Conservation (phyloP, 1,140 invertebrate species). For the Drosophila bocqueti region DNA sequence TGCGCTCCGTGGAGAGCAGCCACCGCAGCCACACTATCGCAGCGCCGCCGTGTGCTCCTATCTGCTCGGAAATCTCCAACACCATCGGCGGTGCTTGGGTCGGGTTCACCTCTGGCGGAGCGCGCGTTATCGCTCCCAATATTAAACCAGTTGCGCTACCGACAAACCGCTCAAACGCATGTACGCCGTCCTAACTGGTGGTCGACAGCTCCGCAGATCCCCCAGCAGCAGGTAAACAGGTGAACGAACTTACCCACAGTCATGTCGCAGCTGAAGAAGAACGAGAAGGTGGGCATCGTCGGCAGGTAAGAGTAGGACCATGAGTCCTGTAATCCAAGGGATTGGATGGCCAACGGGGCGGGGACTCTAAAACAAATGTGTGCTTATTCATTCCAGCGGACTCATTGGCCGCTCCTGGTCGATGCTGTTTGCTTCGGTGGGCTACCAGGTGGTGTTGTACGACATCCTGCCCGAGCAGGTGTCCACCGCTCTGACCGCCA, state of each 20-base stretch:
- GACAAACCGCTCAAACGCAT: slow-evolving; percentile 54
- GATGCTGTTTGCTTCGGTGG: slow-evolving; percentile 97
- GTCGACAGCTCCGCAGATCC: slow-evolving; percentile 32
- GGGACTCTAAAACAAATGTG: neutral
- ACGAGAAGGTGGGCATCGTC: slow-evolving; percentile 89
- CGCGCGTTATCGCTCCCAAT: slow-evolving; percentile 57
- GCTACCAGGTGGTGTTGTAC: slow-evolving; percentile 94
- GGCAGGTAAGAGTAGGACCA: slow-evolving; percentile 86
- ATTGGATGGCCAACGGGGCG: neutral
- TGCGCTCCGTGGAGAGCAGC: neutral
- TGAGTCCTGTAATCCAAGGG: slow-evolving; percentile 12
- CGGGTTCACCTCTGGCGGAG: slow-evolving; percentile 66
- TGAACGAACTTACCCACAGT: slow-evolving; percentile 1
- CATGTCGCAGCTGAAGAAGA: slow-evolving; percentile 66
- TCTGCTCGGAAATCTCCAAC: slow-evolving; percentile 62
- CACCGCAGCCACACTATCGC: slow-evolving; percentile 17
- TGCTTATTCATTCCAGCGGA: slow-evolving; percentile 86
- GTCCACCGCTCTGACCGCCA: slow-evolving; percentile 89
- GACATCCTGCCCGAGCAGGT: slow-evolving; percentile 93
- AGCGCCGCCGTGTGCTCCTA: slow-evolving; percentile 26
- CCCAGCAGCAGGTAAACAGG: slow-evolving; percentile 4
- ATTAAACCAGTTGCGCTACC: slow-evolving; percentile 74
- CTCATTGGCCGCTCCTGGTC: slow-evolving; percentile 97
- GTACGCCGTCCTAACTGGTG: slow-evolving; percentile 31
- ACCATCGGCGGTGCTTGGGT: slow-evolving; percentile 48